These are phyloP conservation scores for Eulithis prunata DNA, from an alignment of 2,888 invertebrate genomes.

Conservation along the genomic window DNA sequence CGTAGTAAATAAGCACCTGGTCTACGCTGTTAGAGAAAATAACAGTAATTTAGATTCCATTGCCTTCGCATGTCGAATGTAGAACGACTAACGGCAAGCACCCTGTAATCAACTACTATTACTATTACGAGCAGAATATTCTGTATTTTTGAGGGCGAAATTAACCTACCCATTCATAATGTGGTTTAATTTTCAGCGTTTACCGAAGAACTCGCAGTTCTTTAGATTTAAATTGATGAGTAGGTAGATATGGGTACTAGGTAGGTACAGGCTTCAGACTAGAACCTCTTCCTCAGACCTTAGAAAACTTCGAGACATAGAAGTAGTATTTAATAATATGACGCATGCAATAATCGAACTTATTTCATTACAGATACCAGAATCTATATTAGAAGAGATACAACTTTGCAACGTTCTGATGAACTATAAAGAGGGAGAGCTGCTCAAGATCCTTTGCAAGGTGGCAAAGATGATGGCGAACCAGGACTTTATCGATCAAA, in stretches of 20 bases:
- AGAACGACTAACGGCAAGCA: constrained; percentile 9
- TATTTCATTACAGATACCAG: constrained; percentile 80
- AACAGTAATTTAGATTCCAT: constrained; percentile 17
- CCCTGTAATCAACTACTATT: constrained; percentile 17
- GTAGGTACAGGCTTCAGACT: too few species aligned
- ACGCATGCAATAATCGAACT: neutral
- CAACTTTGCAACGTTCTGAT: constrained; percentile 89
- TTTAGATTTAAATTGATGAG: too few species aligned
- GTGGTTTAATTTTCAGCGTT: neutral
- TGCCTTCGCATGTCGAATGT: constrained; percentile 23
- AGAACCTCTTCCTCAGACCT: neutral
- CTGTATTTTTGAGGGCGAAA: constrained; percentile 2
- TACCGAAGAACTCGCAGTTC: neutral
- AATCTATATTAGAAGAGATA: constrained; percentile 85
- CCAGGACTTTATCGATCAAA: constrained; percentile 89
- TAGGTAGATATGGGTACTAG: too few species aligned
- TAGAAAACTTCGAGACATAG: neutral
- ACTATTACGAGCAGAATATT: neutral
- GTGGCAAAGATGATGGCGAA: constrained; percentile 88
- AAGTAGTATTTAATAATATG: too few species aligned
- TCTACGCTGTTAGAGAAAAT: constrained; percentile 9
- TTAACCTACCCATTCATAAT: neutral
- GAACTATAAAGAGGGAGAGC: constrained; percentile 86
- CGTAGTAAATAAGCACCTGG: neutral
- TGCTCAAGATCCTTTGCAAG: constrained; percentile 86